A percentile compares a stretch with the other conserved stretches of the same genome.
Evolutionary conservation across 2,113 vertebrate species (phyloP).

Genomic region (Menidia beryllina): DNA sequence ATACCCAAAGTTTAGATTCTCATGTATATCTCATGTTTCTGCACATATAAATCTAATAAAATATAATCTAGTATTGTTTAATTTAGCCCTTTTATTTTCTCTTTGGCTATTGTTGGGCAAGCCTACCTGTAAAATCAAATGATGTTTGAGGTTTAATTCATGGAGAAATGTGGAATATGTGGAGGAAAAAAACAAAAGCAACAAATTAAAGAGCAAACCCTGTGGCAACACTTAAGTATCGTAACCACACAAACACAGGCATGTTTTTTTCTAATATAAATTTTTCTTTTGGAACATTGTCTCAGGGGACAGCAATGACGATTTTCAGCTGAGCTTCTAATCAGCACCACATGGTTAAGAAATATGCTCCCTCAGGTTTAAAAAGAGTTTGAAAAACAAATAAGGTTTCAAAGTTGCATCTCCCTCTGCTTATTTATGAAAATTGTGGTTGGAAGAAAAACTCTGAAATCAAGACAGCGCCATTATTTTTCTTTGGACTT

Average conservation of each 20-base stretch:
- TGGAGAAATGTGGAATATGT: neutral
- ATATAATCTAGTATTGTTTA: too few species aligned
- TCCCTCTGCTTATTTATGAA: conserved; percentile 29
- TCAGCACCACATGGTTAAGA: conserved; percentile 40
- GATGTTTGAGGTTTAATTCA: neutral
- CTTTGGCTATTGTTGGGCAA: too few species aligned
- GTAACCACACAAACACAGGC: neutral
- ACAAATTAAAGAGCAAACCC: neutral
- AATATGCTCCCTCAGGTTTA: conserved; percentile 59
- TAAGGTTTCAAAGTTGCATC: conserved; percentile 35
- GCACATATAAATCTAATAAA: too few species aligned
- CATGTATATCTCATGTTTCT: too few species aligned
- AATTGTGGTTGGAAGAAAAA: conserved; percentile 29
- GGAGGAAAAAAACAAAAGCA: neutral
- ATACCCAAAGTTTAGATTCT: too few species aligned
- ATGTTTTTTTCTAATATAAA: conserved; percentile 38
- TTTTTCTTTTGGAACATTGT: conserved; percentile 30
- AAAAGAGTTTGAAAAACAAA: conserved; percentile 73
- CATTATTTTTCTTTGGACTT: conserved; percentile 21
- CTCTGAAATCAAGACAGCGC: conserved; percentile 24
- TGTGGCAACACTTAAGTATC: neutral
- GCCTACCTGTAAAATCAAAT: neutral
- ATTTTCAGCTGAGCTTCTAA: conserved; percentile 52
- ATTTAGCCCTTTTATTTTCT: too few species aligned
- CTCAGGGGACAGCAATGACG: conserved; percentile 9